Conservation (phyloP, 2,888 invertebrate species). For the Xestia rhomboidea region DNA sequence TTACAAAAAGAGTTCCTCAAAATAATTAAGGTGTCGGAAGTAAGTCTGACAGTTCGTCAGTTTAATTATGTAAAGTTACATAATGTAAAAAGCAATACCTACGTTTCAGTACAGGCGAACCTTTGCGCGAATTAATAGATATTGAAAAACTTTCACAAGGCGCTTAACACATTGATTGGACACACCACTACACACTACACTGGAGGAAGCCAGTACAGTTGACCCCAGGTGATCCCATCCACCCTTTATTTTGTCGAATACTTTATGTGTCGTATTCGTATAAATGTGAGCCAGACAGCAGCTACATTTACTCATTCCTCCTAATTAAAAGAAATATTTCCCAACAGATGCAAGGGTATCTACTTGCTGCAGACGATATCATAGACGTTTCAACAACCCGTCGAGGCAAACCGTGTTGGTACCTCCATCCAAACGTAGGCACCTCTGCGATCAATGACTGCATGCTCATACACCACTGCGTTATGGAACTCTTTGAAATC, state of each 20-base stretch:
- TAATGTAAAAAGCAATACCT: neutral
- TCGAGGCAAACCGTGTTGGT: constrained; percentile 48
- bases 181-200: neutral
- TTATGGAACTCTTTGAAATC: constrained; percentile 36
- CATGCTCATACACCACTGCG: constrained; percentile 31
- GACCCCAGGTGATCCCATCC: neutral
- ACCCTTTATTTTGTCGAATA: neutral
- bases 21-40: neutral
- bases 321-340: neutral
- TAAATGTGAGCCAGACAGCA: neutral
- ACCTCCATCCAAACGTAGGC: constrained; percentile 39
- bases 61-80: too few species aligned
- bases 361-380: constrained; percentile 46
- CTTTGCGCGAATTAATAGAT: neutral
- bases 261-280: neutral
- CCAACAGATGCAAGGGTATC: constrained; percentile 43
- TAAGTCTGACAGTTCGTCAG: neutral
- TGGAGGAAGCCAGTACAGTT: neutral
- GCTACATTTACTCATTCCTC: neutral
- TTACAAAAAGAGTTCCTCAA: too few species aligned
- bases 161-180: neutral
- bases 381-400: constrained; percentile 49
- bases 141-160: neutral
- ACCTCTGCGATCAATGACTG: constrained; percentile 50
- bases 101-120: neutral